Percentiles rank a stretch among this genome's conserved stretches.
phyloP scores from a whole-genome alignment of 2,888 invertebrate genomes.

The Omphaloscelis lunosa region DNA sequence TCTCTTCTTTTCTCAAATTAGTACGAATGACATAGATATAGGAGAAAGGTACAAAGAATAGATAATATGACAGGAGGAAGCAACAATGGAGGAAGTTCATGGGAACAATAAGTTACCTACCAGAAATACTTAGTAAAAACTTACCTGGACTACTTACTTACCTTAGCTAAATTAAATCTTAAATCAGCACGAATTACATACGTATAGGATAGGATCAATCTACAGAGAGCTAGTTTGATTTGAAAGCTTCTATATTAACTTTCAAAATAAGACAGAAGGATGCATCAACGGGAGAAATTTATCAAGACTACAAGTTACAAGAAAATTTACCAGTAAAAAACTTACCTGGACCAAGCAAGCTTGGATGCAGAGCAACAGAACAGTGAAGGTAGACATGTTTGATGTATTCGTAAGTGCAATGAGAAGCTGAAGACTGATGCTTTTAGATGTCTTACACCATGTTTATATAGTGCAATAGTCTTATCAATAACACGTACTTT shows the following conservation, averaged over 20 bases:
- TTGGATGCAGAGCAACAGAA: constrained; percentile 17
- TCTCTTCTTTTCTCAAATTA: background rate
- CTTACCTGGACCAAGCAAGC: constrained; percentile 19
- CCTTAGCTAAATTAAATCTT: too few relatives aligned
- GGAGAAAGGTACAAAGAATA: background rate
- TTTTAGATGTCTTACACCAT: background rate
- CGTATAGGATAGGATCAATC: too few relatives aligned
- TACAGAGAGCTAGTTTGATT: too few relatives aligned
- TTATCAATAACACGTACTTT: background rate
- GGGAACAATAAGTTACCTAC: background rate
- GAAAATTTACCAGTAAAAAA: too few relatives aligned
- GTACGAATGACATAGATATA: background rate
- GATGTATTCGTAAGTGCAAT: background rate
- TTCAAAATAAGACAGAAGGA: too few relatives aligned
- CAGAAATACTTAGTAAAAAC: background rate
- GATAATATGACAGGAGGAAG: fast-evolving
- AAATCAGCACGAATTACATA: too few relatives aligned
- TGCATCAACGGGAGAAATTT: too few relatives aligned
- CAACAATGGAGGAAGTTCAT: background rate
- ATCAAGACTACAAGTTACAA: too few relatives aligned
- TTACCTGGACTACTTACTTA: too few relatives aligned
- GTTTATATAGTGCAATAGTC: background rate
- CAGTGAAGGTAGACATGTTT: constrained; percentile 14
- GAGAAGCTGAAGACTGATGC: constrained; percentile 3
- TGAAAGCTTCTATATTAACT: too few relatives aligned